Base-by-base conservation (phyloP, 2,113 vertebrate genomes). In the Leptobrachium ailaonicum region DNA sequence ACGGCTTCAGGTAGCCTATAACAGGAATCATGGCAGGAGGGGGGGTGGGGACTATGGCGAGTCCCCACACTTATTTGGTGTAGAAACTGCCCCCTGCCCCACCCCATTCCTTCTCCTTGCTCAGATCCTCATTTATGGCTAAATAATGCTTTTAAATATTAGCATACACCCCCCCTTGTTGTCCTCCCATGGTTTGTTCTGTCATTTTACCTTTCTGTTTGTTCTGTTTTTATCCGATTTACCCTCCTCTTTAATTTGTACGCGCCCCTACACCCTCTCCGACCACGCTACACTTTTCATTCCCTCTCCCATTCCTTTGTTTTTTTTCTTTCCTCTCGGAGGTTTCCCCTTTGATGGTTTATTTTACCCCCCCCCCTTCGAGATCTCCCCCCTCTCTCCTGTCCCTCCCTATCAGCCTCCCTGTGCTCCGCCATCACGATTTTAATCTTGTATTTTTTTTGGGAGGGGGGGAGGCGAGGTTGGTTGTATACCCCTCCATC, bases 391-490 rank as follows among this genome's bases (percentile, higher is more conserved):
- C 3, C 68, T 50, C 44, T 50, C 43, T 41, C 10, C 4, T 2
- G 41, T n/a, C 6, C 20, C 13, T n/a, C n/a, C 67, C 9, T 44
- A 8, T 44, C 32, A 4, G 2, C 3, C 41, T n/a, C 42, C 2
- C 67, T 44, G 1, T 11, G 14, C 2, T 14, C 44, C 41, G 12
- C 41, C 10, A 0, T n/a, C 2, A 3, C 13, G 6, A 2, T 43
- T 44, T 32, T 0, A 32, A 32, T 32, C 20, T 44, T 10, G 77
- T 78, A 58, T 82, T 73, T 77, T 79, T 40, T 40, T 54, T 10
- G 43, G 45, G 67, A 47, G 69, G 47, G 20, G 20, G 20, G 20
- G 20, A 32, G 20, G 20, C 20, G 20, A 32, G 1, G 20, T 32
- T 47, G 45, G 8, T 54, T 53, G 14, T 71, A 45, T 43, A 14